A percentile compares a stretch with the other conserved stretches of the same genome.
Evolutionary conservation across 2,797 vertebrate genomes (phyloP).

Genomic region (Yasuhikotakia modesta): DNA sequence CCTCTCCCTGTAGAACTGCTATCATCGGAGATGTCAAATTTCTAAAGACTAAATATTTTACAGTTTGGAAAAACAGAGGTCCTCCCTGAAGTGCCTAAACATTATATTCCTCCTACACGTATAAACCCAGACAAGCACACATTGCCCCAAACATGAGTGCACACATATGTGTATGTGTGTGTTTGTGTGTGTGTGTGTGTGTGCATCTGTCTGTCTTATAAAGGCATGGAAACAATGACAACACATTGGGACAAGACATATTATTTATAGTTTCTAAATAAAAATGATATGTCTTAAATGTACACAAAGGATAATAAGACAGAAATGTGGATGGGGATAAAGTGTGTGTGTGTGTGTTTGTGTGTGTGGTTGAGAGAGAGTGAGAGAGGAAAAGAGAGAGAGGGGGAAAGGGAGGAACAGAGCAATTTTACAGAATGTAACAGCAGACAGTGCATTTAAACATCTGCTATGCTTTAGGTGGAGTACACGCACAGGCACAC

Average conservation of each 20-base stretch:
- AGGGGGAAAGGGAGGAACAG: background rate
- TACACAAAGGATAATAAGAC: background rate
- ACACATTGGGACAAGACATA: slow-evolving; percentile 21
- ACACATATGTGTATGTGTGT: background rate
- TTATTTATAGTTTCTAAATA: slow-evolving; percentile 36
- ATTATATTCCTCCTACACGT: slow-evolving; percentile 12
- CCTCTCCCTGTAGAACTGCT: slow-evolving; percentile 52
- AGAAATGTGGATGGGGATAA: slow-evolving; percentile 5
- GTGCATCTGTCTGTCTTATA: background rate
- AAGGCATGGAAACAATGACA: slow-evolving; percentile 32
- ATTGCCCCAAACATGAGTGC: slow-evolving; percentile 20
- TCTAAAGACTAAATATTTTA: slow-evolving; percentile 53
- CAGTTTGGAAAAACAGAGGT: slow-evolving; percentile 53
- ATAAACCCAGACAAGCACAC: slow-evolving; percentile 11
- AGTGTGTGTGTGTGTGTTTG: background rate
- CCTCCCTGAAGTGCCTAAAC: slow-evolving; percentile 48
- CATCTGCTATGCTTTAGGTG: slow-evolving; percentile 48
- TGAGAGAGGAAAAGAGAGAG: slow-evolving; percentile 3
- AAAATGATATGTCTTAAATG: slow-evolving; percentile 9
- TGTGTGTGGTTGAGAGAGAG: too few species aligned
- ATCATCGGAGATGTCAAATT: slow-evolving; percentile 30
- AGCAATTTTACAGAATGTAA: slow-evolving; percentile 26
- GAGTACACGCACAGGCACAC: slow-evolving; percentile 23
- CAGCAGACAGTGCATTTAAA: slow-evolving; percentile 38
- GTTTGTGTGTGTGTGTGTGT: slow-evolving; percentile 8